phyloP scores from a whole-genome alignment of 2,888 invertebrate genomes.

The Diadromus collaris region DNA sequence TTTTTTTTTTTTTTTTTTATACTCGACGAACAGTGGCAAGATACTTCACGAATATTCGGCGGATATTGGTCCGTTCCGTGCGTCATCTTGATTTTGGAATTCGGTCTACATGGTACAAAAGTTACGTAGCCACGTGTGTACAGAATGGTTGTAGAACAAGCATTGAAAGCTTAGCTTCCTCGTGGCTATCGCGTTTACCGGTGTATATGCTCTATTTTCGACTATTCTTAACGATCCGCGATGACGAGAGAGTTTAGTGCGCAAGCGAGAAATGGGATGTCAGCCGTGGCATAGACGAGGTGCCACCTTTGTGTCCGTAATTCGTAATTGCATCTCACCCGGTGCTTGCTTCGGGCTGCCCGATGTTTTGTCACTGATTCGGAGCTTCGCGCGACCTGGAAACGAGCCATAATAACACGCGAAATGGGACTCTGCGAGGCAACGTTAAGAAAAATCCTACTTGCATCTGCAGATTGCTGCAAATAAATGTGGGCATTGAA shows the following conservation, averaged over 20 bases:
- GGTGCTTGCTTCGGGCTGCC: slow-evolving; percentile 31
- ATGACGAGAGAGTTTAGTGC: slow-evolving; percentile 30
- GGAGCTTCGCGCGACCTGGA: slow-evolving; percentile 52
- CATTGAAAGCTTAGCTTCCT: slow-evolving; percentile 17
- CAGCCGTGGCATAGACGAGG: slow-evolving; percentile 20
- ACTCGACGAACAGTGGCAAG: too few species aligned
- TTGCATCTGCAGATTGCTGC: neutral
- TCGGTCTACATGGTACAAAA: neutral
- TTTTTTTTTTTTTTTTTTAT: too few species aligned
- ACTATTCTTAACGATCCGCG: slow-evolving; percentile 41
- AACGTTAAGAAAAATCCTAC: neutral
- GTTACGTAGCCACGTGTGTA: neutral
- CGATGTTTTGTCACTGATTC: slow-evolving; percentile 43
- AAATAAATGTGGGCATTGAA: neutral
- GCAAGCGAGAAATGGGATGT: slow-evolving; percentile 25
- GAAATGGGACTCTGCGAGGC: neutral
- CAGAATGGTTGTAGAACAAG: neutral
- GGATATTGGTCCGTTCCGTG: too few species aligned
- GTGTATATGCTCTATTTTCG: slow-evolving; percentile 34
- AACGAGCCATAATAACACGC: slow-evolving; percentile 35
- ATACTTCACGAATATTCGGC: too few species aligned
- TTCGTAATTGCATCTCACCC: slow-evolving; percentile 29
- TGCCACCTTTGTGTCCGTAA: slow-evolving; percentile 37
- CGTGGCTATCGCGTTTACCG: slow-evolving; percentile 7
- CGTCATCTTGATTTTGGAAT: neutral